Conservation (phyloP, 2,113 vertebrate genomes). For the Syngnathoides biaculeatus region DNA sequence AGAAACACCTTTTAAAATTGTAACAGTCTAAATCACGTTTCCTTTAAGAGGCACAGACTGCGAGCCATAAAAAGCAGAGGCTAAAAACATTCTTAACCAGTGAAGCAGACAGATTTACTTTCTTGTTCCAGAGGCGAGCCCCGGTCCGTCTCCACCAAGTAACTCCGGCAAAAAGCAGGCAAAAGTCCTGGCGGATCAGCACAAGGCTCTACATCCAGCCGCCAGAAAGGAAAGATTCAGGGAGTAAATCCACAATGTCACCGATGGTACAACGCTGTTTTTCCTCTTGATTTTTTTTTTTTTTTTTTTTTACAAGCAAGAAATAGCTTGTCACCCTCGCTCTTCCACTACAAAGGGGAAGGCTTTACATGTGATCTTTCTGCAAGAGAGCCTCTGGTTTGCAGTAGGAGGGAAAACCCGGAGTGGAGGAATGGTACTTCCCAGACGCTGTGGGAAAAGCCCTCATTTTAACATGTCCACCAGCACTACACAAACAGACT, state of each 20-base stretch:
- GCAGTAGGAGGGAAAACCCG: slow-evolving; percentile 78
- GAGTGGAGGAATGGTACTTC: slow-evolving; percentile 70
- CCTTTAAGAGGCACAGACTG: slow-evolving; percentile 64
- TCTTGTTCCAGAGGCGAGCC: slow-evolving; percentile 73
- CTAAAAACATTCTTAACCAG: slow-evolving; percentile 75
- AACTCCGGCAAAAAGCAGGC: slow-evolving; percentile 66
- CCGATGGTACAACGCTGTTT: slow-evolving; percentile 52
- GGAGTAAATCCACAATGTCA: slow-evolving; percentile 66
- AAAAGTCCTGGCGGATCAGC: slow-evolving; percentile 59
- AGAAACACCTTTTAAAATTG: slow-evolving; percentile 3
- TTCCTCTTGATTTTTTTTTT: slow-evolving; percentile 47
- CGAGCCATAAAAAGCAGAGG: slow-evolving; percentile 62
- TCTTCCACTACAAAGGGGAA: slow-evolving; percentile 85
- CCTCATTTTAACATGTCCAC: slow-evolving; percentile 31
- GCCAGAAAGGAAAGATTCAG: slow-evolving; percentile 55
- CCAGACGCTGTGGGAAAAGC: slow-evolving; percentile 8
- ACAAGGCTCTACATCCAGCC: slow-evolving; percentile 52
- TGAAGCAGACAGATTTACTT: slow-evolving; percentile 78
- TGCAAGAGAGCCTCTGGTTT: slow-evolving; percentile 80
- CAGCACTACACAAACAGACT: not conserved
- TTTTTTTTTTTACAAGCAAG: slow-evolving; percentile 71
- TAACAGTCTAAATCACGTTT: slow-evolving; percentile 46
- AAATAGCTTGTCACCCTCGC: slow-evolving; percentile 83
- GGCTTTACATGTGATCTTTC: slow-evolving; percentile 88
- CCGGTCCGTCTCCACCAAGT: slow-evolving; percentile 64